Conservation (phyloP, 2,113 vertebrate species). For the Ardeotis arabs region DNA sequence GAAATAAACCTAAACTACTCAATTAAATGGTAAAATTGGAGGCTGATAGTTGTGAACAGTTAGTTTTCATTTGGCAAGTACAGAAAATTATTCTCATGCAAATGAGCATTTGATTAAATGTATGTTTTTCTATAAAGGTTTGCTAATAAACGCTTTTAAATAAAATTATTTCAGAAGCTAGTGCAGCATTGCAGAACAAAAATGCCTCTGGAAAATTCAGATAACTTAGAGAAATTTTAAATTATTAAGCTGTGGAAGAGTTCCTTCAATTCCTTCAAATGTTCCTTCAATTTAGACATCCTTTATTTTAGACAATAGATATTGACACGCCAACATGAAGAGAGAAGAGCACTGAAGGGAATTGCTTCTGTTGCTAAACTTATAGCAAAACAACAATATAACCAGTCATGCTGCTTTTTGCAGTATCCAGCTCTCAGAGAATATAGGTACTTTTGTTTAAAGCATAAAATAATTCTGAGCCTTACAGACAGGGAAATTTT, state of each 20-base stretch:
- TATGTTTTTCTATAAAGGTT: not conserved
- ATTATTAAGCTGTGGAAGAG: not conserved
- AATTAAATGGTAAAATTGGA: not conserved
- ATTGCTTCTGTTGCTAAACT: not conserved
- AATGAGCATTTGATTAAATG: not conserved
- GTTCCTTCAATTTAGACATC: not conserved
- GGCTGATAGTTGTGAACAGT: not conserved
- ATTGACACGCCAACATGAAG: not conserved
- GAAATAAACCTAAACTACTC: not conserved
- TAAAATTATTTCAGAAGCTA: not conserved
- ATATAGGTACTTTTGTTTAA: not conserved
- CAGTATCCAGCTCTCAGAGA: not conserved
- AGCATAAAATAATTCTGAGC: not conserved
- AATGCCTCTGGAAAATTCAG: not conserved
- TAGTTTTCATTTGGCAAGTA: not conserved
- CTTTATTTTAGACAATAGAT: not conserved
- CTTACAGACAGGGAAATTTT: not conserved
- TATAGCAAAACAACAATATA: not conserved
- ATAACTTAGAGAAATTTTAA: not conserved
- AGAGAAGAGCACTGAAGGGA: not conserved
- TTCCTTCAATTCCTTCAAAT: not conserved
- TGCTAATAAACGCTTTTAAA: not conserved
- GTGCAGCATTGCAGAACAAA: not conserved
- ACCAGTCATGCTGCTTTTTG: not conserved
- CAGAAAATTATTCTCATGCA: not conserved